Evolutionary conservation across 2,888 invertebrate species (phyloP), one percentile per base, ranked within the genome.

Genomic region (Uropetala carovei): DNA sequence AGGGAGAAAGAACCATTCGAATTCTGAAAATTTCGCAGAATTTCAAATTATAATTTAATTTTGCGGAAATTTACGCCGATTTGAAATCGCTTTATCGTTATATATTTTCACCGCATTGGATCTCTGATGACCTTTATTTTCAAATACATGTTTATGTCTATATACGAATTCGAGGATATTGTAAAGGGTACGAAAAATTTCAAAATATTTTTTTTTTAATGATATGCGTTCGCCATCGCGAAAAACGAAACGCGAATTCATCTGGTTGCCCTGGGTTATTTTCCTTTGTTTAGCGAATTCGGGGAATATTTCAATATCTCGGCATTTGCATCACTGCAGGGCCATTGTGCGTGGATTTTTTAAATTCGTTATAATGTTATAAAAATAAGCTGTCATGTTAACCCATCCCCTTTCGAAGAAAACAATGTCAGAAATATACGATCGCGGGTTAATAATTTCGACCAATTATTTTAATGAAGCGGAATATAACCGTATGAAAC

Each of bases 351-450:
- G 18, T 64, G 22, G 64, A 89, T 43, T 89, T 89, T 89, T 89
- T 89, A 89, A n/a, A 89, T 75, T 89, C 89, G 89, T 89, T 89
- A 30, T 89, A 64, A 89, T 64, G 68, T 64, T 89, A n/a, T 89
- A 89, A 89, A 89, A 89, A 89, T 89, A 89, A 64, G 89, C 43
- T 89, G 89, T 89, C 64, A 30, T 43, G 89, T 89, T 64, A 16
- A 18, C 43, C 83, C n/a, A 43, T 83, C 57, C 57, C 56, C 57
- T 18, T 68, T 5, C 89, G 68, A 60, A 89, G 27, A 22, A 89
- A 64, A 64, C 64, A 64, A 89, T 89, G 43, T 64, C 89, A 43
- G 64, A 43, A 89, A 89, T 43, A 89, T 64, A 89, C 89, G 43
- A 18, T 89, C 89, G 89, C 22, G 43, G 60, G 64, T 89, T 89